Percentiles rank a stretch among this genome's conserved stretches.
Evolutionary conservation across 1,140 invertebrate genomes (phyloP).

Genomic region (Zaprionus lachaisei): DNA sequence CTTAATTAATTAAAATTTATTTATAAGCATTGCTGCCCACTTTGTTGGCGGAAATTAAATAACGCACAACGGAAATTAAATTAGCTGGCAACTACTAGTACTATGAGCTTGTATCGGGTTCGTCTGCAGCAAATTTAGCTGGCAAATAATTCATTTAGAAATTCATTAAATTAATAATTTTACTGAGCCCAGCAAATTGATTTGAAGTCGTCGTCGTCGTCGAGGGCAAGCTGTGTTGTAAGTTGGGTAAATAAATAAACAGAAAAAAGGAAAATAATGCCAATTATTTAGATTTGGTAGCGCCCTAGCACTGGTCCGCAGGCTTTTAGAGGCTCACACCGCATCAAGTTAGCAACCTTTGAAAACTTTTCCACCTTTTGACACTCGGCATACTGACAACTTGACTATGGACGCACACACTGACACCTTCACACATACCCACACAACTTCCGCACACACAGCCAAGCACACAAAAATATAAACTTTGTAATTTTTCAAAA

Average conservation of each 20-base stretch:
- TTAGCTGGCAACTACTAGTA: slow-evolving; percentile 58
- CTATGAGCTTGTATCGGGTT: slow-evolving; percentile 12
- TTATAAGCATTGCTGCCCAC: slow-evolving; percentile 64
- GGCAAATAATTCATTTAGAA: slow-evolving; percentile 24
- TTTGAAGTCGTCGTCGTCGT: neutral
- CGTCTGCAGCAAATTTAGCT: neutral
- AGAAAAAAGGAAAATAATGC: slow-evolving; percentile 4
- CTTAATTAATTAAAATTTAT: slow-evolving; percentile 82
- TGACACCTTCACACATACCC: neutral
- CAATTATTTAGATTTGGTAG: slow-evolving; percentile 22
- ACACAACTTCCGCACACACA: slow-evolving; percentile 12
- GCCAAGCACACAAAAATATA: slow-evolving; percentile 42
- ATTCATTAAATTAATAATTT: slow-evolving; percentile 18
- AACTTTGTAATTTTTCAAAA: slow-evolving; percentile 52
- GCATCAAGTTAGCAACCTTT: slow-evolving; percentile 22
- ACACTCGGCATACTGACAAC: slow-evolving; percentile 36
- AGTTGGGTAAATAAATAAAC: slow-evolving; percentile 7
- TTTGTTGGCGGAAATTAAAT: slow-evolving; percentile 74
- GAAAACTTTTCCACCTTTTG: slow-evolving; percentile 33
- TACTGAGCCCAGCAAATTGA: slow-evolving; percentile 2
- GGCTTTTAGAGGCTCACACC: slow-evolving; percentile 12
- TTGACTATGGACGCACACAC: slow-evolving; percentile 12
- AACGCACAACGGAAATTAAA: slow-evolving; percentile 76
- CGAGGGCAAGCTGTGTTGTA: neutral
- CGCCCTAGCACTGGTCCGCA: neutral